Conservation (phyloP, 2,113 vertebrate genomes). For the Hemicordylus capensis region DNA sequence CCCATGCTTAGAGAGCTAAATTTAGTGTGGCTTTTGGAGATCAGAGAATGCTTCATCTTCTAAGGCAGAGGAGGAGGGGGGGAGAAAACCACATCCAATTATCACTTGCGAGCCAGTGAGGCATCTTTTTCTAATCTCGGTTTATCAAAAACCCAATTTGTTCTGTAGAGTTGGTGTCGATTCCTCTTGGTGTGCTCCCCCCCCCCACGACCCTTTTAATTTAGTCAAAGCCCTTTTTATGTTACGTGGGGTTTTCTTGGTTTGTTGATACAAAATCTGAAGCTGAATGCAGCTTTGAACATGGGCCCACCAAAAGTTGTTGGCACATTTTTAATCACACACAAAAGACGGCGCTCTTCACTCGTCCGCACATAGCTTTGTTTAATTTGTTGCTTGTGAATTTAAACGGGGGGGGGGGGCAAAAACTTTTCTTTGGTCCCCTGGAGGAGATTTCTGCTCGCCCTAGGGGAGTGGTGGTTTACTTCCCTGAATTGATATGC, state of each 20-base stretch:
- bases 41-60: constrained; percentile 23
- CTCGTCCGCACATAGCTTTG: too few relatives aligned
- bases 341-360: too few relatives aligned
- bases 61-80: not conserved
- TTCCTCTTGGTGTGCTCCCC: not conserved
- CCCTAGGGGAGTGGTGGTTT: not conserved
- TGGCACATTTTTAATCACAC: not conserved
- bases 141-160: not conserved
- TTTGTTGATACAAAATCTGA: not conserved
- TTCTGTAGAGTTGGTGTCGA: not conserved
- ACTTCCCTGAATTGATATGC: not conserved
- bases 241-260: not conserved
- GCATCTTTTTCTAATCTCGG: constrained; percentile 5
- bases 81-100: not conserved
- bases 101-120: not conserved
- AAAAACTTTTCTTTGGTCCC: not conserved
- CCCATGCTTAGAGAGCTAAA: not conserved
- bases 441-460: not conserved
- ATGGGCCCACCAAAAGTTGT: not conserved
- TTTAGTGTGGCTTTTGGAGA: constrained; percentile 15
- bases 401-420: not conserved
- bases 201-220: not conserved
- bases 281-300: not conserved
- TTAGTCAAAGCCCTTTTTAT: not conserved
- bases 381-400: not conserved